Evolutionary conservation across 2,888 invertebrate species (phyloP).

Genomic region (Pteria penguin): DNA sequence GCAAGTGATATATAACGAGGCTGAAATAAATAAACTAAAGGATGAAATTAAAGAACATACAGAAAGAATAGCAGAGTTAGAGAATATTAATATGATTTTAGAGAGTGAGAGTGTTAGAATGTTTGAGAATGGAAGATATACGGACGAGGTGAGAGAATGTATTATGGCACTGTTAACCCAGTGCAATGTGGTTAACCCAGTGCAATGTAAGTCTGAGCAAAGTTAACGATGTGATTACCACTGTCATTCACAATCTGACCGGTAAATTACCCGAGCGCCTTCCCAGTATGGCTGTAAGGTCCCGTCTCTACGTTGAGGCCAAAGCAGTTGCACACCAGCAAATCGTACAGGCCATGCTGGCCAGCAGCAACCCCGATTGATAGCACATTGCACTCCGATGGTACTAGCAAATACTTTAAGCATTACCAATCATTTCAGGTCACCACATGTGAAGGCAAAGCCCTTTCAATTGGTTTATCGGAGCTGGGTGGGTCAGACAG

Average conservation of each 20-base stretch:
- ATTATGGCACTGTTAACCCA: not conserved
- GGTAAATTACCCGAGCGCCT: not conserved
- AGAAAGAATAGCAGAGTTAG: not conserved
- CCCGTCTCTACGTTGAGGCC: slow-evolving; percentile 16
- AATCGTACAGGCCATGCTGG: slow-evolving; percentile 21
- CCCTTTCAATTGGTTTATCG: not conserved
- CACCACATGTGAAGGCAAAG: not conserved
- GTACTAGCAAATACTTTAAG: slow-evolving; percentile 30
- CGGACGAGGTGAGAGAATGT: not conserved
- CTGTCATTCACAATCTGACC: not conserved
- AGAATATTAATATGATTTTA: not conserved
- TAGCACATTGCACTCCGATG: slow-evolving; percentile 28
- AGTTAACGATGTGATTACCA: not conserved
- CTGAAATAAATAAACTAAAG: not conserved
- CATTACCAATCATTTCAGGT: slow-evolving; percentile 37
- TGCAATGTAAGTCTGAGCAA: slow-evolving; percentile 9
- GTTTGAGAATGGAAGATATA: slow-evolving; percentile 7
- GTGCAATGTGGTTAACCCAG: not conserved
- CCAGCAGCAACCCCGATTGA: not conserved
- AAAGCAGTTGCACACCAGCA: slow-evolving; percentile 36
- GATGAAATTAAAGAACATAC: not conserved
- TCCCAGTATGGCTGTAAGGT: not conserved
- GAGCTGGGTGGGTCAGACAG: slow-evolving; percentile 13
- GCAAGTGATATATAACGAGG: not conserved
- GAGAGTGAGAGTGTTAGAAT: slow-evolving; percentile 1